Percentiles rank a stretch among this genome's conserved stretches.
Evolutionary conservation across 2,888 invertebrate genomes (phyloP).

Genomic region (Epistrophella euchroma): DNA sequence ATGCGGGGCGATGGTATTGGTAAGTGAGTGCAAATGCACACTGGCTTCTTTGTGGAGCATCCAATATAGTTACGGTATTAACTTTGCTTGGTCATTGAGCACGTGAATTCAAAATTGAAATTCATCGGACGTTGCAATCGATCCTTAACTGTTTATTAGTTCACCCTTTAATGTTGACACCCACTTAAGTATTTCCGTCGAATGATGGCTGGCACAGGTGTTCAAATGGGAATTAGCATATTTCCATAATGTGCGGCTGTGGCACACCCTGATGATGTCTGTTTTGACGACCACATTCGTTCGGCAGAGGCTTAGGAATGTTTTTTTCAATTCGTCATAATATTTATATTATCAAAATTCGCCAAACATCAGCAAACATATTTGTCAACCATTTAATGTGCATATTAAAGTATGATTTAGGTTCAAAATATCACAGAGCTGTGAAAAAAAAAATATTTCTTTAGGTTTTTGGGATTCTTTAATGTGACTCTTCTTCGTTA

Average conservation of each 20-base stretch:
- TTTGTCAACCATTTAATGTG: neutral
- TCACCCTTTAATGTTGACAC: slow-evolving; percentile 72
- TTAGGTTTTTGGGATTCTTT: neutral
- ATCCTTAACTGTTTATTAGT: slow-evolving; percentile 75
- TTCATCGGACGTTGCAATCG: slow-evolving; percentile 66
- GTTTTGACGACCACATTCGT: slow-evolving; percentile 23
- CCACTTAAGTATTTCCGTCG: slow-evolving; percentile 72
- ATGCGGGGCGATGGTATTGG: slow-evolving; percentile 55
- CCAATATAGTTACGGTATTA: neutral
- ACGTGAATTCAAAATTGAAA: slow-evolving; percentile 65
- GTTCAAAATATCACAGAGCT: neutral
- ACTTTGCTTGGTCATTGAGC: slow-evolving; percentile 40
- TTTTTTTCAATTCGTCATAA: slow-evolving; percentile 27
- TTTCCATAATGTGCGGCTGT: slow-evolving; percentile 46
- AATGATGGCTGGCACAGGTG: slow-evolving; percentile 67
- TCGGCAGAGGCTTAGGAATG: slow-evolving; percentile 42
- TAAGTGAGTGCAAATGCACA: slow-evolving; percentile 13
- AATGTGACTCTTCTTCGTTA: too few relatives aligned
- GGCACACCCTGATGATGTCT: slow-evolving; percentile 65
- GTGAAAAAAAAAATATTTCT: neutral
- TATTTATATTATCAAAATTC: slow-evolving; percentile 9
- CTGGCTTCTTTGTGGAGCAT: slow-evolving; percentile 53
- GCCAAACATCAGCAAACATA: slow-evolving; percentile 3
- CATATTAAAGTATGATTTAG: slow-evolving; percentile 6
- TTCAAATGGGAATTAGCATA: slow-evolving; percentile 68